Conservation (phyloP, 1,140 invertebrate species). For the Brachionus koreanus region DNA sequence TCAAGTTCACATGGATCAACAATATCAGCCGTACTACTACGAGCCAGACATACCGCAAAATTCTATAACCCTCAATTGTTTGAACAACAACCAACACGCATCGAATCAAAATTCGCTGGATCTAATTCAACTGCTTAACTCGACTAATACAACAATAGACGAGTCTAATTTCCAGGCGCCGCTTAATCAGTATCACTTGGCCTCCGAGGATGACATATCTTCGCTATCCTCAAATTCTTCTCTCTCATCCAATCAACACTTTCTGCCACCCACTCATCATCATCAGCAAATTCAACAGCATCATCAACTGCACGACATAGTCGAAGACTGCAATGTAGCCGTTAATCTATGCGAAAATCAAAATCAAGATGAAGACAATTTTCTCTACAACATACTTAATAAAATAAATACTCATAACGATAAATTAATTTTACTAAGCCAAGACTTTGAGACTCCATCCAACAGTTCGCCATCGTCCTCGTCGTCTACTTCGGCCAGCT, state of each 20-base stretch:
- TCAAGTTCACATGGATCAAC: background rate
- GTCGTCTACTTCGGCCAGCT: background rate
- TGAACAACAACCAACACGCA: background rate
- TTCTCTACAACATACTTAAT: background rate
- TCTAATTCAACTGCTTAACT: constrained; percentile 36
- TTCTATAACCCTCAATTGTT: background rate
- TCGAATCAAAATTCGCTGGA: constrained; percentile 18
- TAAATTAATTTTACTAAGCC: background rate
- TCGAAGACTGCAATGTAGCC: background rate
- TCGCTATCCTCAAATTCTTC: constrained; percentile 15
- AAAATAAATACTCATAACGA: constrained; percentile 18
- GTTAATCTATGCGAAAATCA: constrained; percentile 1
- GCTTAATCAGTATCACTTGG: constrained; percentile 4
- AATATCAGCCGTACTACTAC: constrained; percentile 16
- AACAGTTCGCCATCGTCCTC: constrained; percentile 3
- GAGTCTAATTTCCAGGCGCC: background rate
- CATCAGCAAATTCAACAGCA: background rate
- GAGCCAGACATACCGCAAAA: background rate
- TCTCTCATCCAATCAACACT: constrained; percentile 12
- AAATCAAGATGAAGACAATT: constrained; percentile 18
- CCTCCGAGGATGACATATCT: constrained; percentile 36
- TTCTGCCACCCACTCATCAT: background rate
- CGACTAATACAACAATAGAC: constrained; percentile 7
- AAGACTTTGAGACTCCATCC: constrained; percentile 8
- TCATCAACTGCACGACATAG: background rate